Evolutionary conservation across 2,888 invertebrate species (phyloP).

Genomic region (Acronicta leporina): DNA sequence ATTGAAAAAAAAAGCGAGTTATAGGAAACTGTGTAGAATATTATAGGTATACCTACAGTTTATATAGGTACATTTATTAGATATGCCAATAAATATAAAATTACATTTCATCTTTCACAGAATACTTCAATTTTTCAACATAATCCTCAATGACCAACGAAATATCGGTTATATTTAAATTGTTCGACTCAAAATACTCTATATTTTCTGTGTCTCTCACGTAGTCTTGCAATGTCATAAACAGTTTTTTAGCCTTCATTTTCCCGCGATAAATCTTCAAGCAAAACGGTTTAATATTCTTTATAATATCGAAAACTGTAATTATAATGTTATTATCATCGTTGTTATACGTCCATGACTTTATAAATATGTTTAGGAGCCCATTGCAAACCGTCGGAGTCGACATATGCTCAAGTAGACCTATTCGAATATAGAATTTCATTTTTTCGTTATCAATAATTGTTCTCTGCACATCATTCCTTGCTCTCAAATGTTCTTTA

Average conservation of each 20-base stretch:
- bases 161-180: conserved; percentile 62
- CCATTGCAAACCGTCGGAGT: conserved; percentile 73
- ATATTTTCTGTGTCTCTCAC: conserved; percentile 57
- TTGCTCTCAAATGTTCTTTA: conserved; percentile 71
- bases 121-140: conserved; percentile 56
- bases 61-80: no score
- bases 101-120: conserved; percentile 72
- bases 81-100: neutral
- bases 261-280: conserved; percentile 62
- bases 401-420: conserved; percentile 73
- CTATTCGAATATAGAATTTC: conserved; percentile 72
- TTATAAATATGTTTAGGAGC: conserved; percentile 69
- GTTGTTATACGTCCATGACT: conserved; percentile 58
- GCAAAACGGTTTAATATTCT: conserved; percentile 73
- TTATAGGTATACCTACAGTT: no score
- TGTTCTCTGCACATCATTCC: conserved; percentile 55
- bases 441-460: conserved; percentile 61
- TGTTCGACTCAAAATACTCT: conserved; percentile 50
- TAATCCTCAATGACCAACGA: conserved; percentile 65
- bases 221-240: conserved; percentile 61
- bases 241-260: conserved; percentile 61
- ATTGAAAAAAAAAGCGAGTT: no score
- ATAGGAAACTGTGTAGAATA: no score
- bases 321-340: conserved; percentile 59
- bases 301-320: conserved; percentile 68